Evolutionary conservation across 2,888 invertebrate genomes (phyloP), one percentile per base, ranked within the genome.

Genomic region (Apamea monoglypha): DNA sequence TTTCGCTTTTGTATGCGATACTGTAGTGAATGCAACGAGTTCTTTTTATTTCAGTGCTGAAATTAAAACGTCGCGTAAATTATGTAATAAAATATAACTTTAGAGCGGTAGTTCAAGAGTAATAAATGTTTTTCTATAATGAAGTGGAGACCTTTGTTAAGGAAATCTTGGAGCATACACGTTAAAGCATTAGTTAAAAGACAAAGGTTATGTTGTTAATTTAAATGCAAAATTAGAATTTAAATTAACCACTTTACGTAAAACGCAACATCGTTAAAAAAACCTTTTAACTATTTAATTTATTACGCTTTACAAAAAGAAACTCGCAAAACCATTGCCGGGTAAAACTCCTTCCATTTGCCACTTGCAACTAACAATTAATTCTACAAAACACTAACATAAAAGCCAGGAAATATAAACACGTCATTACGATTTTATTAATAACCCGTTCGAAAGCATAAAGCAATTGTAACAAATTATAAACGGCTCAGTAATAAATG

Each of bases 391-490:
- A 63, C 44, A 76, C 47, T 61, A 50, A 76, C 74, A 76, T 80
- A 78, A 85, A 70, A 56, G 81, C 74, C 87, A 90, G 90, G 89
- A 89, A 82, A 84, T 89, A 91, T 90, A 89, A 89, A 91, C 86
- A 88, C 87, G 76, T 83, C 81, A 84, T 86, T 83, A 82, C 82
- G 53, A 75, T 85, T 82, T 87, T 86, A 88, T 86, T 86, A 87
- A 87, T 87, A 86, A 83, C 82, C 78, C 79, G 76, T 88, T 78
- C 36, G 73, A 83, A 83, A 67, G 68, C 86, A 80, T 88, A 87
- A 90, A 88, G 74, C 80, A 84, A 80, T 70, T 74, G 76, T 66
- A 87, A 91, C 88, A 90, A 91, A 90, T 90, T 87, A 86, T 74
- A 77, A 75, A 76, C 40, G 74, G 73, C 44, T 64, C 66, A n/a